Base-by-base conservation (phyloP, 2,888 invertebrate genomes). In the Furcula furcula region DNA sequence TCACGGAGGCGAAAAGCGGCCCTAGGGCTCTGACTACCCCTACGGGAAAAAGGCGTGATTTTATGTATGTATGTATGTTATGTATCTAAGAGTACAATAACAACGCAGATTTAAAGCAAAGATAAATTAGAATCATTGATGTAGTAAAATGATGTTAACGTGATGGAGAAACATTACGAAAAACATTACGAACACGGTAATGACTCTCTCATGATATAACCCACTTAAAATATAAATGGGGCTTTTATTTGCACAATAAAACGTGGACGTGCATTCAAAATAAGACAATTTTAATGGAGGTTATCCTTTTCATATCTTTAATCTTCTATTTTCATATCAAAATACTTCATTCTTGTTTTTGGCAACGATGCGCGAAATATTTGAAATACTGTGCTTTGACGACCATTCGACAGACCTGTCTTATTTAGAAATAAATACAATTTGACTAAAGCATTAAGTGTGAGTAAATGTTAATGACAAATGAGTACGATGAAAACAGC, bases 131-230 rank as follows among this genome's bases (percentile, higher is more conserved):
- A 23, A 12, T 7, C 7, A 35, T 36, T 33, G 36, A 40, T 36
- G 25, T 32, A 23, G 35, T 19, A 44, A 40, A 29, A 47, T 38
- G 31, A 33, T 37, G 36, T 41, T 29, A 21, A 35, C 28, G 20
- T 31, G 30, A 35, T 51, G 28, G 31, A 37, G 22, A 34, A 40
- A 52, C 36, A 42, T 19, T 42, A 21, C 34, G 33, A 31, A 36
- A 28, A 38, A 40, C 31, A 34, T n/a, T n/a, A n/a, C n/a, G n/a
- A n/a, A n/a, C 27, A 27, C 23, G 39, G 34, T 47, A 44, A 44
- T 25, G 26, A 28, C 36, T 19, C 34, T 32, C 25, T 50, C 54
- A 54, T 55, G 55, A 56, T 43, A 32, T 34, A 43, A 46, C 19
- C 6, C 2, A 21, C 36, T 40, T 32, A 38, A 38, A 51, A 29